Evolutionary conservation across 2,888 invertebrate species (phyloP), one percentile per base, ranked within the genome.

Genomic region (Holacanthella duospinosa): DNA sequence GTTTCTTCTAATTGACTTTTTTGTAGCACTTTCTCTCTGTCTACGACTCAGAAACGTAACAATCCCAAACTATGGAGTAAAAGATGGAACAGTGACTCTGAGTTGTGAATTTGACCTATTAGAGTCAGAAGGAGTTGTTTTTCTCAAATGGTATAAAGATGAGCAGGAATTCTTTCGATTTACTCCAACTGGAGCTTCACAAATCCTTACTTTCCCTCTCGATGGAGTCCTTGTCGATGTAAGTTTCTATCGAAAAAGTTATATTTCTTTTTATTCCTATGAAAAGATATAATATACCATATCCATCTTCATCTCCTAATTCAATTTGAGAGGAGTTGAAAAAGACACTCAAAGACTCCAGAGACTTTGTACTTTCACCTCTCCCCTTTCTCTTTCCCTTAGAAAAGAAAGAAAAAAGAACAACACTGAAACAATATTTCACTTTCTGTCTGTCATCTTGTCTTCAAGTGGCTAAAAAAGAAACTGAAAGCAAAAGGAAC

Each of bases 141-240:
- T 44, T 44, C 25, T 59, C 6, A 59, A 59, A 43, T 59, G 48
- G 44, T 59, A 59, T 44, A 59, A 59, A 26, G 29, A 28, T 28
- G 59, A 59, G 25, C 24, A 44, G 36, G 59, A 59, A 59, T 59
- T 59, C 27, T 59, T 59, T 27, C 43, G 59, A 16, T 43, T 29
- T 6, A 43, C 55, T 27, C 55, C 44, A 12, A 6, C 43, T 3
- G 9, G 4, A 24, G 19, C 4, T 2, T 36, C 28, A n/a, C 43
- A n/a, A 12, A 43, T 25, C 12, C 9, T 59, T 26, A 59, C 59
- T 3, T 59, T 59, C 24, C 59, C 59, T 44, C 25, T 43, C 3
- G 44, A 36, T 19, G 59, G 59, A 3, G 59, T 59, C n/a, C 21
- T 21, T 28, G 59, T 59, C n/a, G 59, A 59, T n/a, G 59, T 59